These are phyloP conservation scores for Polyergus mexicanus DNA, from an alignment of 1,140 invertebrate genomes.

Conservation along the genomic window DNA sequence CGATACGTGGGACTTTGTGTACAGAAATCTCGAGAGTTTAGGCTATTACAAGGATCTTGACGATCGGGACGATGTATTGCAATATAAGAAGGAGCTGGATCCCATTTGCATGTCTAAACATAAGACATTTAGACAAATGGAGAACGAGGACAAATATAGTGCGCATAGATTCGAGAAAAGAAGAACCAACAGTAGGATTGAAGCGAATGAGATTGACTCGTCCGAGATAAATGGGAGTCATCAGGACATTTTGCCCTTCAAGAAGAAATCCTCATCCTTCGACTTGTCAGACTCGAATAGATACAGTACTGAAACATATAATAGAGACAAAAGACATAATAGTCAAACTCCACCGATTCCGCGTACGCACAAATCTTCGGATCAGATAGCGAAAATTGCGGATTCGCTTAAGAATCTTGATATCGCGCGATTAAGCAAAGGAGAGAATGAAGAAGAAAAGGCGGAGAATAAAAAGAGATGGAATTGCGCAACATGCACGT, in stretches of 20 bases:
- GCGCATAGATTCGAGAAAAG: constrained; percentile 65
- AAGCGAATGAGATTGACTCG: constrained; percentile 57
- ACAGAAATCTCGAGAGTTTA: constrained; percentile 91
- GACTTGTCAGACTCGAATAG: constrained; percentile 74
- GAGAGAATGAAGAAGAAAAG: constrained; percentile 38
- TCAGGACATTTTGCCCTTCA: constrained; percentile 63
- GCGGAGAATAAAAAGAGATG: constrained; percentile 85
- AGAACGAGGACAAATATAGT: constrained; percentile 69
- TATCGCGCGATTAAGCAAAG: constrained; percentile 21
- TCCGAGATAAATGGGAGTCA: constrained; percentile 64
- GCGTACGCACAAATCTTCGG: constrained; percentile 66
- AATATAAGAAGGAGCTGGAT: constrained; percentile 74
- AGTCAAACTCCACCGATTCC: constrained; percentile 71
- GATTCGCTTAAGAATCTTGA: constrained; percentile 67
- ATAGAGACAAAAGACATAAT: constrained; percentile 66
- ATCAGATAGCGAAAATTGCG: constrained; percentile 65
- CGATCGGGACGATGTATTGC: constrained; percentile 88
- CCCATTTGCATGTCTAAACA: constrained; percentile 58
- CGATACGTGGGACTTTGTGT: constrained; percentile 93
- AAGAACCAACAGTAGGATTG: constrained; percentile 25
- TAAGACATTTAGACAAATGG: constrained; percentile 63
- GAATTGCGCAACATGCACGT: constrained; percentile 92
- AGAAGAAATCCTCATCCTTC: constrained; percentile 75
- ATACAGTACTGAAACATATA: constrained; percentile 44
- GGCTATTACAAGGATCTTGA: constrained; percentile 91